A percentile compares a stretch with the other conserved stretches of the same genome.
phyloP scores from a whole-genome alignment of 2,888 invertebrate genomes.

The Drosophila kanekoi region DNA sequence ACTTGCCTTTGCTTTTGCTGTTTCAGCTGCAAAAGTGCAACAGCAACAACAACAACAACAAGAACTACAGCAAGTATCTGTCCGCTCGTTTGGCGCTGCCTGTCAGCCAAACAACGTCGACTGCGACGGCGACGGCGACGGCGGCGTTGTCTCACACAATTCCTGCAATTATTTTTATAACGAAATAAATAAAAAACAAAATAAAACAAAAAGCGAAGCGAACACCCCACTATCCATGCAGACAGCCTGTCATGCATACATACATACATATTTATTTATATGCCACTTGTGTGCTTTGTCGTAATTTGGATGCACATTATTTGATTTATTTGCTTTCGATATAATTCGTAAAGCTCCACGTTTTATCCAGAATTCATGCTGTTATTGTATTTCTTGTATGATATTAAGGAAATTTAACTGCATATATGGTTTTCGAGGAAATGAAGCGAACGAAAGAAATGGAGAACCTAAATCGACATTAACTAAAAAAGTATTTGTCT shows the following conservation, averaged over 20 bases:
- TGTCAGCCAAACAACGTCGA: slow-evolving; percentile 45
- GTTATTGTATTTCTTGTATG: slow-evolving; percentile 26
- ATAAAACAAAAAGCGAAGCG: slow-evolving; percentile 35
- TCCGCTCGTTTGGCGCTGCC: slow-evolving; percentile 43
- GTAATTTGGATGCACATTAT: slow-evolving; percentile 75
- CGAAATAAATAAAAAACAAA: slow-evolving; percentile 50
- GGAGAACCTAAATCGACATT: not conserved
- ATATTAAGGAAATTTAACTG: slow-evolving; percentile 49
- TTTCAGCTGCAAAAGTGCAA: slow-evolving; percentile 75
- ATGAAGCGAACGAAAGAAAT: slow-evolving; percentile 2
- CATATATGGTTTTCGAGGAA: slow-evolving; percentile 58
- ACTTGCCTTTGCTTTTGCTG: slow-evolving; percentile 62
- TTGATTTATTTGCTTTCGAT: slow-evolving; percentile 80
- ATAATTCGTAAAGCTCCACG: slow-evolving; percentile 50
- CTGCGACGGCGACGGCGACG: slow-evolving; percentile 44
- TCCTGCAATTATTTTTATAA: slow-evolving; percentile 82
- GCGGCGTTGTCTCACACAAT: slow-evolving; percentile 71
- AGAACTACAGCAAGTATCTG: slow-evolving; percentile 38
- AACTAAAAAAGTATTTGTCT: slow-evolving; percentile 6
- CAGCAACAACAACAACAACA: slow-evolving; percentile 45
- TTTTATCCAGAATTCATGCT: slow-evolving; percentile 63
- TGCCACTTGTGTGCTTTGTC: slow-evolving; percentile 64
- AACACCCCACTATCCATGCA: slow-evolving; percentile 52
- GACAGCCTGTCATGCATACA: slow-evolving; percentile 58
- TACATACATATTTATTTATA: slow-evolving; percentile 49